Base-by-base conservation (phyloP, 1,140 invertebrate genomes). In the Ruditapes philippinarum region DNA sequence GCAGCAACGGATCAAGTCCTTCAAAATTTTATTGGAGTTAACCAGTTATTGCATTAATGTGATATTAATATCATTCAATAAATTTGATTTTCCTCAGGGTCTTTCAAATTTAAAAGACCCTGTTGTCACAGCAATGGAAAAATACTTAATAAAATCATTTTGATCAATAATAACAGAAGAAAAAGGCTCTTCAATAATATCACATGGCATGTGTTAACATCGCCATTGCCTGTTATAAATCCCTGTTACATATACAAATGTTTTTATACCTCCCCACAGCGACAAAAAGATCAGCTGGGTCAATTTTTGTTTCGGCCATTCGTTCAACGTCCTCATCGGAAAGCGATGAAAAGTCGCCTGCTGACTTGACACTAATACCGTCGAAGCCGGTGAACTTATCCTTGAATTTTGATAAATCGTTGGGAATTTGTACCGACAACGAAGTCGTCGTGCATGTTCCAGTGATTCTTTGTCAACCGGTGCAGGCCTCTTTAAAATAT, bases 341-440 rank as follows among this genome's bases (percentile, higher is more conserved):
- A 51, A 33, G 19, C 42, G 33, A 70, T 22, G 83, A 40, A 4
- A 86, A 40, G 1, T 89, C 76, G 22, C 40, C 73, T 5, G 62
- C 54, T 7, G 86, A 83, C 70, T 78, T 7, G 84, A 89, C 19
- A 82, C 36, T 0, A 31, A 78, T 12, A 65, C 80, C 12, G 45
- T 25, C 7, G 86, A 81, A 12, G 65, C 31, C 1, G 86, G 78
- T n/a, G 86, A 80, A n/a, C 28, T 73, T n/a, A 73, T 57, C 5
- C n/a, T n/a, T 0, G 76, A 70, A 49, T 80, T 54, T 36, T 80
- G 33, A 60, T 91, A 90, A n/a, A 92, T 84, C 25, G 57, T 78
- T 0, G 88, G 92, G 57, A 92, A 92, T 78, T 87, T 92, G n/a
- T 86, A 49, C 7, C 42, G 81, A 57, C 84, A 89, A n/a, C 89